Percentiles rank a stretch among this genome's conserved stretches.
These are phyloP conservation scores for Dryobota labecula DNA, from an alignment of 2,888 invertebrate species.

Conservation along the genomic window DNA sequence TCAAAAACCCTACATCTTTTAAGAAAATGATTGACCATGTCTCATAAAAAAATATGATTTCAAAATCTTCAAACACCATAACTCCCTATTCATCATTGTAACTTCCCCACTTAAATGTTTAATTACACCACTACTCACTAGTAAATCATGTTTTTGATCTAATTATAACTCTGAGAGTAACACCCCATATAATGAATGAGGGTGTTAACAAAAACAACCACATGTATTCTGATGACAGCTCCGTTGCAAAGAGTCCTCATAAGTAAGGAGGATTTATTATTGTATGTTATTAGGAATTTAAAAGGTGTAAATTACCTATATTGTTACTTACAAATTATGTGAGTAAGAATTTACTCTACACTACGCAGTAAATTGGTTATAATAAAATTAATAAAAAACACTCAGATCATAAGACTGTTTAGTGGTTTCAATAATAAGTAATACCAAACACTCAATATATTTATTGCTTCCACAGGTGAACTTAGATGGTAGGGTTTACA, in stretches of 20 bases:
- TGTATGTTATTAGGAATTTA: background rate
- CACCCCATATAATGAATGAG: constrained; percentile 49
- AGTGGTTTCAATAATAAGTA: background rate
- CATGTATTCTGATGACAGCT: constrained; percentile 56
- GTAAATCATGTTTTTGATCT: constrained; percentile 48
- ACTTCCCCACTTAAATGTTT: constrained; percentile 14
- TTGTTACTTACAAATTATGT: background rate
- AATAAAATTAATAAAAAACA: background rate
- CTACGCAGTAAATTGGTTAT: background rate
- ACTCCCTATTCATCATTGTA: constrained; percentile 16
- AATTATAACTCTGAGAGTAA: constrained; percentile 39
- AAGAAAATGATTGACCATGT: background rate
- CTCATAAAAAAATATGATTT: constrained; percentile 2
- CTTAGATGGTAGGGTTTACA: no score
- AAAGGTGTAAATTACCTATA: background rate
- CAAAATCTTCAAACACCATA: constrained; percentile 2
- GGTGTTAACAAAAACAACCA: constrained; percentile 67
- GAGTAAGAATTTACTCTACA: background rate
- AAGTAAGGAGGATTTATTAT: constrained; percentile 15
- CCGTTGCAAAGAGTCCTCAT: constrained; percentile 16
- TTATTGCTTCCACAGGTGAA: no score
- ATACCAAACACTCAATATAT: no score
- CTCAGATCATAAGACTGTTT: background rate
- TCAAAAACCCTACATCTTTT: background rate
- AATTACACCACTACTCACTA: constrained; percentile 16